A percentile compares a stretch with the other conserved stretches of the same genome.
phyloP scores from a whole-genome alignment of 2,888 invertebrate species.

The Brachynemurus nebulosus region DNA sequence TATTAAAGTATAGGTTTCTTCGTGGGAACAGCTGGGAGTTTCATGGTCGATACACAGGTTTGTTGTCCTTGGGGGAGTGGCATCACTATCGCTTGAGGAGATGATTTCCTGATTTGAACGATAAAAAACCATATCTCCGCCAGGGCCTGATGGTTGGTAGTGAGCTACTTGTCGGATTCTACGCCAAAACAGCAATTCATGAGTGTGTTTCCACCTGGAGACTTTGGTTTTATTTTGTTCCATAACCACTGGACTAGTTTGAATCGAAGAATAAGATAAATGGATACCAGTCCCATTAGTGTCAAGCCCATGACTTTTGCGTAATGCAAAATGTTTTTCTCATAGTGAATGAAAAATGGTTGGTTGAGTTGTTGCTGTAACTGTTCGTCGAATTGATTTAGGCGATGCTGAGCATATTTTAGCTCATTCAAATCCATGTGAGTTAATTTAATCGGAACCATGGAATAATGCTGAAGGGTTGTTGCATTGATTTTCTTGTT shows the following conservation, averaged over 20 bases:
- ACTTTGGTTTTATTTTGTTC: too few species aligned
- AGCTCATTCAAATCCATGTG: background rate
- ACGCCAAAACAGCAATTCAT: too few species aligned
- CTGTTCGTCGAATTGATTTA: background rate
- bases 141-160: too few species aligned
- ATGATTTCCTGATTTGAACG: too few species aligned
- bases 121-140: too few species aligned
- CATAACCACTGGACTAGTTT: background rate
- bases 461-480: background rate
- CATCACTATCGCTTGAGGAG: too few species aligned
- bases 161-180: too few species aligned
- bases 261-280: background rate
- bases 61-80: too few species aligned
- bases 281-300: background rate
- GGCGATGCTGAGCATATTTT: background rate
- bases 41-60: too few species aligned
- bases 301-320: background rate
- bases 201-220: too few species aligned
- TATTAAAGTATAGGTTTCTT: too few species aligned
- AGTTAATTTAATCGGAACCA: background rate
- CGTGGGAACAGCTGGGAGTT: too few species aligned
- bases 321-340: background rate
- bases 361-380: background rate
- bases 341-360: background rate
- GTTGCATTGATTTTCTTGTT: background rate